Base-by-base conservation (phyloP, 2,113 vertebrate species). In the Speoplatyrhinus poulsoni region DNA sequence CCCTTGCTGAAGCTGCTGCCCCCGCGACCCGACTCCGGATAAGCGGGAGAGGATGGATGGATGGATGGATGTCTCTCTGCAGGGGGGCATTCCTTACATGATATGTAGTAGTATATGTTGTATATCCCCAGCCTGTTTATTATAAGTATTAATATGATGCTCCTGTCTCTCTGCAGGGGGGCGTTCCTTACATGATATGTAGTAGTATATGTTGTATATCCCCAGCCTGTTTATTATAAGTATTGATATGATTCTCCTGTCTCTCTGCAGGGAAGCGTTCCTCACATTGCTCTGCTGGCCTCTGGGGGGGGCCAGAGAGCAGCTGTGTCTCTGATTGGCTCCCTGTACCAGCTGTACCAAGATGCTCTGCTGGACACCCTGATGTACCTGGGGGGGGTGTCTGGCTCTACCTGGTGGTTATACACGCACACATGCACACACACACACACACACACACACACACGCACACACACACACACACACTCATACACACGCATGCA, bases 281-380 rank as follows among this genome's bases (percentile, higher is more conserved):
- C 91, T 0, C 83, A 85, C 47, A 69, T 93, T 0, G 86, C 90
- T 3, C 48, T 92, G 32, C 13, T 92, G 78, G 82, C 62, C 1
- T 93, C 93, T 5, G 91, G 91, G 1, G 90, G 92, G 1, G 86
- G 90, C 9, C 86, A 92, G 64, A 82, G 91, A 65, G 85, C 90
- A 5, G 84, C 90, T 1, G 76, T 92, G 13, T 72, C 73, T 65
- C 79, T 85, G 57, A 53, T 90, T 26, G 91, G 90, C 0, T 81
- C 77, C 13, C 87, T 93, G 48, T 33, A 70, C 60, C 79, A 89
- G 60, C 58, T 93, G 81, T 32, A 59, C 16, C 19, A 83, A n/a
- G 80, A 82, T 0, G 74, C 62, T 16, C 67, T 93, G 46, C 67
- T 93, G 80, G 85, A 92, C 75, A 32, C 70, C 4, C 7, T 92